Evolutionary conservation across 2,113 vertebrate genomes (phyloP).

Genomic region (Silurus meridionalis): DNA sequence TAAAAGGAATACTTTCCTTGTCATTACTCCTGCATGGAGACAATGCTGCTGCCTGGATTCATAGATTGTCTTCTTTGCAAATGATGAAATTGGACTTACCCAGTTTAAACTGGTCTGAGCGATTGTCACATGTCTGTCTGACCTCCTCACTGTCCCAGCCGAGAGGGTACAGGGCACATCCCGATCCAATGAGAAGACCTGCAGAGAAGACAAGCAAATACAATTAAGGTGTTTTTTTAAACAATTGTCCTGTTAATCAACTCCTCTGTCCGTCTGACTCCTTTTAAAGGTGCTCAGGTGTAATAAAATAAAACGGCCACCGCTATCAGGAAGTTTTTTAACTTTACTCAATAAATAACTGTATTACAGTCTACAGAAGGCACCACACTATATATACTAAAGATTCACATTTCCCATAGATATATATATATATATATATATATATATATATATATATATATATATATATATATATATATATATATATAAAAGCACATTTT

Average conservation of each 20-base stretch:
- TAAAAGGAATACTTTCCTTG: not conserved
- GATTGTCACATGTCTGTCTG: slow-evolving; percentile 90
- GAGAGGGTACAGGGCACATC: slow-evolving; percentile 94
- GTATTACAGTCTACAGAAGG: not conserved
- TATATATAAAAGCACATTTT: not conserved
- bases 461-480: no score
- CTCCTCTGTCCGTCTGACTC: not conserved
- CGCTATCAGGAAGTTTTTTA: not conserved
- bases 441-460: no score
- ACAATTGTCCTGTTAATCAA: not conserved
- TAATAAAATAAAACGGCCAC: not conserved
- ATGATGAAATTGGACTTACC: slow-evolving; percentile 72
- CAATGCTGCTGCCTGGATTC: not conserved
- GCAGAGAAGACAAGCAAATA: slow-evolving; percentile 39
- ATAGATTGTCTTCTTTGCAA: not conserved
- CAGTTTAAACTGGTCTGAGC: slow-evolving; percentile 89
- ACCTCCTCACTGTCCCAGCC: slow-evolving; percentile 98
- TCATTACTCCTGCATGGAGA: not conserved
- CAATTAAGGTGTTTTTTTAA: not conserved
- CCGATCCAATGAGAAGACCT: slow-evolving; percentile 93
- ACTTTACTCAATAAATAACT: not conserved
- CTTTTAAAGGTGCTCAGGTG: not conserved
- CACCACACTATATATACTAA: not conserved
- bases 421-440: not conserved
- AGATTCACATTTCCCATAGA: not conserved